Evolutionary conservation across 2,888 invertebrate genomes (phyloP).

Genomic region (Drosophila paramelanica): DNA sequence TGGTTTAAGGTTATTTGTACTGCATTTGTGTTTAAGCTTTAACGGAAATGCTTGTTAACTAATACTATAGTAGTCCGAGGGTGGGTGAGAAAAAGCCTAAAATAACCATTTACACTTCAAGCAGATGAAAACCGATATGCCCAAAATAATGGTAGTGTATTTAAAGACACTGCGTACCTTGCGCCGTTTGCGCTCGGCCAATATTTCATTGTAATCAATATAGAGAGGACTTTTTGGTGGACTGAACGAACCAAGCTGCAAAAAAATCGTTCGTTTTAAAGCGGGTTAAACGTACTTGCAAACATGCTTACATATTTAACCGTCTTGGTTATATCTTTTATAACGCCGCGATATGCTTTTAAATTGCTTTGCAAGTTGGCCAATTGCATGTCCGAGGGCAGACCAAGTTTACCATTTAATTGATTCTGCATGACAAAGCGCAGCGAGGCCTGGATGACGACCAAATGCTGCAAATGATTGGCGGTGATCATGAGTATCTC

Average conservation of each 20-base stretch:
- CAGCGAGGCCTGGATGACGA: constrained; percentile 79
- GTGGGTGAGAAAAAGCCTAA: constrained; percentile 35
- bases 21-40: constrained; percentile 12
- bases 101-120: constrained; percentile 78
- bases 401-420: constrained; percentile 62
- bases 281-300: not conserved
- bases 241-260: constrained; percentile 82
- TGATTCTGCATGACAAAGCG: constrained; percentile 73
- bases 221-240: constrained; percentile 79
- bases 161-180: constrained; percentile 78
- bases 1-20: constrained; percentile 44
- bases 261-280: not conserved
- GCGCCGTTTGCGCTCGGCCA: constrained; percentile 75
- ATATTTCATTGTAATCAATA: constrained; percentile 82
- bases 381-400: constrained; percentile 56
- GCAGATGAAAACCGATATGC: constrained; percentile 81
- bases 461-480: constrained; percentile 83
- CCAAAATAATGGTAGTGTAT: constrained; percentile 81
- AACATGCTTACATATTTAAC: constrained; percentile 81
- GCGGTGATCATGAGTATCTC: constrained; percentile 83
- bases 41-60: constrained; percentile 33
- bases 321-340: constrained; percentile 75
- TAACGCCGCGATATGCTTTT: constrained; percentile 68
- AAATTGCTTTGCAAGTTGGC: constrained; percentile 59
- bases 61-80: constrained; percentile 17